phyloP scores from a whole-genome alignment of 1,140 invertebrate genomes.

The Cylas formicarius region DNA sequence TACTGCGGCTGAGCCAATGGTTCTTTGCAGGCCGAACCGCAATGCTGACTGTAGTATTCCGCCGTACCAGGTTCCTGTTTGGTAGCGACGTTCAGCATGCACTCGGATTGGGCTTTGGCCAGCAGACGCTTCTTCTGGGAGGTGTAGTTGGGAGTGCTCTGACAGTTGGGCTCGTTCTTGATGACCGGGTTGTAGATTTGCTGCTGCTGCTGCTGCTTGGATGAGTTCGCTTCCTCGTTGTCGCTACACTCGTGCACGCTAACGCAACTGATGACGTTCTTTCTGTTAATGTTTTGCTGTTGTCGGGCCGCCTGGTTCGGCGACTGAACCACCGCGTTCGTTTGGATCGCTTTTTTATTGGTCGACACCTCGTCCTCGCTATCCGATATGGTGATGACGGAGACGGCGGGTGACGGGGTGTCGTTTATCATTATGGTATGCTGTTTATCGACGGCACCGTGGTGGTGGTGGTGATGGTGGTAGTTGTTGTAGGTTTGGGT shows the following conservation, averaged over 20 bases:
- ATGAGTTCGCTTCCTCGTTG: slow-evolving; percentile 56
- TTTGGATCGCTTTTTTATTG: slow-evolving; percentile 28
- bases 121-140: slow-evolving; percentile 83
- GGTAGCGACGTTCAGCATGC: slow-evolving; percentile 48
- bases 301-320: slow-evolving; percentile 26
- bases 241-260: slow-evolving; percentile 76
- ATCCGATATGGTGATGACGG: slow-evolving; percentile 94
- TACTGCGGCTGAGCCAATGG: slow-evolving; percentile 13
- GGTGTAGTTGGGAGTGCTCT: slow-evolving; percentile 41
- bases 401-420: slow-evolving; percentile 89
- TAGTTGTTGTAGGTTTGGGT: slow-evolving; percentile 31
- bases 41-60: slow-evolving; percentile 37
- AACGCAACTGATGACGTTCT: slow-evolving; percentile 76
- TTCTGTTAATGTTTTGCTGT: slow-evolving; percentile 37
- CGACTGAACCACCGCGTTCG: slow-evolving; percentile 19
- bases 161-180: slow-evolving; percentile 48
- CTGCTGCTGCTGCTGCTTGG: slow-evolving; percentile 40
- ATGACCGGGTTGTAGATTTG: slow-evolving; percentile 39
- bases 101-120: slow-evolving; percentile 80
- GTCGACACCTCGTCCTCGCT: slow-evolving; percentile 79
- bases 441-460: slow-evolving; percentile 39
- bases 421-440: slow-evolving; percentile 82
- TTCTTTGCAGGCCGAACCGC: slow-evolving; percentile 39
- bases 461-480: slow-evolving; percentile 45
- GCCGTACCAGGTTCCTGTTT: slow-evolving; percentile 45